Base-by-base conservation (phyloP, 23 tunicate species). In the Trididemnum clinides region DNA sequence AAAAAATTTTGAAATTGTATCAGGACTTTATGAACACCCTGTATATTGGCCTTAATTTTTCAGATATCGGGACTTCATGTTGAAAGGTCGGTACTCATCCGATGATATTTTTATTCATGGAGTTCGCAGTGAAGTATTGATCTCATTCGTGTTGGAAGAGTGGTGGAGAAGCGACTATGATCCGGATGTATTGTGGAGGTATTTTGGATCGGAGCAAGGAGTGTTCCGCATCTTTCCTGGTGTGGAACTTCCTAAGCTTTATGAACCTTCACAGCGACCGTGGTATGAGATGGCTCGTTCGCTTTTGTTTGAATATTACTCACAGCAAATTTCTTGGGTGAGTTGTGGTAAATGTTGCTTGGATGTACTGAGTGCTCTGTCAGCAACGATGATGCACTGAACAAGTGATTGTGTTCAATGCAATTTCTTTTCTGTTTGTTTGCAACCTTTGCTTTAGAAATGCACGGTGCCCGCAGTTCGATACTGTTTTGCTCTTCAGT, bases 141-240 rank as follows among this genome's bases (percentile, higher is more conserved):
- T 65, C 12, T 64, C 91, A 27, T 87, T 81, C 81, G 39, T 25
- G 2, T 72, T 87, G 2, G 85, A 80, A 29, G 26, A 49, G 33
- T 69, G 80, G 29, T 87, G 91, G 91, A 25, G 37, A 32, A 28
- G 20, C 26, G 33, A 12, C 32, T 27, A 44, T 3, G 23, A 36
- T 21, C 20, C 22, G n/a, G 26, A 26, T 10, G 86, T 92, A 20
- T 23, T 83, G 1, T 93, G 83, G 84, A 71, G 89, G 51, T 93
- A 84, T 71, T 88, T 93, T 37, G 91, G 81, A 21, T 57, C 98
- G 7, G 88, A 88, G 33, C 71, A 84, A 21, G 98, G 98, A 1
- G 57, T 88, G 72, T 88, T 88, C 39, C 86, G 99, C 21, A 90
- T 95, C 21, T 82, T 51, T 23, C 95, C 95, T 21, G 99, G 96